A percentile compares a stretch with the other conserved stretches of the same genome.
Conservation (phyloP, 1,140 invertebrate genomes). For the Leptinotarsa lineolata region DNA sequence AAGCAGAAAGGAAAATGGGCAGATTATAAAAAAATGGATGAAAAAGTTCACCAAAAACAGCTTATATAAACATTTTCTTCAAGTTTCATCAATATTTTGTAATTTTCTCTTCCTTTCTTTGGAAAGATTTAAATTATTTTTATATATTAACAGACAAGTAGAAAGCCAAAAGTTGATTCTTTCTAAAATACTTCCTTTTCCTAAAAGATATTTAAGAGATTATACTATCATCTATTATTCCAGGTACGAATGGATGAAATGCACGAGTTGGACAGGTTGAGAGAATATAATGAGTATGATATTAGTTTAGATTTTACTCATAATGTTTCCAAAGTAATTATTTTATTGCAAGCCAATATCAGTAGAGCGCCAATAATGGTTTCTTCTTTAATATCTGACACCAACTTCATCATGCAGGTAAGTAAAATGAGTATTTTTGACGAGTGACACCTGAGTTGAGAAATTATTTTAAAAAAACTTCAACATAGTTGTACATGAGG, state of each 20-base stretch:
- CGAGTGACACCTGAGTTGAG: background rate
- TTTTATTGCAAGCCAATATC: slow-evolving; percentile 91
- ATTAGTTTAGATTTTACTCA: slow-evolving; percentile 42
- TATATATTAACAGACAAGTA: no score
- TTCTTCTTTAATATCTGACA: slow-evolving; percentile 92
- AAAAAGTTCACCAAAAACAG: no score
- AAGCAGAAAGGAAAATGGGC: background rate
- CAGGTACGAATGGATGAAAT: slow-evolving; percentile 76
- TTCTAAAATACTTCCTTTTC: no score
- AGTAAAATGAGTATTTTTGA: slow-evolving; percentile 14
- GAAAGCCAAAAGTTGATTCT: no score
- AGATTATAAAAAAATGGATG: no score
- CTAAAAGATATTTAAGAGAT: background rate
- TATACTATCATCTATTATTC: slow-evolving; percentile 15
- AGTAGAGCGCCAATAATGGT: slow-evolving; percentile 78
- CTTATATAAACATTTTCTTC: no score
- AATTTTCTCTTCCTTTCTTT: no score
- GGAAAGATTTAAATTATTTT: no score
- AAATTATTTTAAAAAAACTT: background rate
- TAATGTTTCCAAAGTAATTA: slow-evolving; percentile 83
- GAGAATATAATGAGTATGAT: slow-evolving; percentile 56
- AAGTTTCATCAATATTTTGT: no score
- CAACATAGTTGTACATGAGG: slow-evolving; percentile 23
- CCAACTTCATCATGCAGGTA: slow-evolving; percentile 90
- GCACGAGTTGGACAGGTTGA: slow-evolving; percentile 91